Percentiles rank a stretch among this genome's conserved stretches.
These are phyloP conservation scores for Oryzias curvinotus DNA, from an alignment of 2,113 vertebrate species.

Conservation along the genomic window DNA sequence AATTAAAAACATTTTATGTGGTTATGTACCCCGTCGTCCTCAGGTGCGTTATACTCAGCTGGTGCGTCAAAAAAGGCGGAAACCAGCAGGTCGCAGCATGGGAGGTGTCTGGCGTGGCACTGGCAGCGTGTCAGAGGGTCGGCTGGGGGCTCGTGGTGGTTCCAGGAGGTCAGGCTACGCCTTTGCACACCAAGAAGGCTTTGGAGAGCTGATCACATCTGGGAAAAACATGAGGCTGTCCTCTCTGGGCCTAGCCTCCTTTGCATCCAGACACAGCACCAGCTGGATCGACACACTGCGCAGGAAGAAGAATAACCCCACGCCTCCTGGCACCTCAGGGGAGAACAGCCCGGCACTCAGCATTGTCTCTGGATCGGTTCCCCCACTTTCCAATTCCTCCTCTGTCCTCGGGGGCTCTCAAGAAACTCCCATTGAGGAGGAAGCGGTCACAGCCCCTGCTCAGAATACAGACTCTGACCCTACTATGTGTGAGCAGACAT, in stretches of 20 bases:
- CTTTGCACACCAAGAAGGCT: conserved; percentile 94
- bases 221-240: conserved; percentile 95
- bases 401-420: conserved; percentile 64
- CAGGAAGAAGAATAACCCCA: conserved; percentile 80
- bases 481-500: conserved; percentile 3
- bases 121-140: conserved; percentile 74
- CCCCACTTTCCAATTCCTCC: conserved; percentile 71
- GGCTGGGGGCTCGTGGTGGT: conserved; percentile 68
- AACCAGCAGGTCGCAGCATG: conserved; percentile 67
- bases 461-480: conserved; percentile 14
- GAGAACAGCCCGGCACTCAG: conserved; percentile 67
- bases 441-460: conserved; percentile 9
- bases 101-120: conserved; percentile 64
- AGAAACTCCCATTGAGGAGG: conserved; percentile 62
- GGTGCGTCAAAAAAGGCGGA: conserved; percentile 86
- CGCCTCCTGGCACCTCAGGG: conserved; percentile 49
- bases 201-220: conserved; percentile 93
- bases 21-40: neutral
- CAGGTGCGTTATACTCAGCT: conserved; percentile 93
- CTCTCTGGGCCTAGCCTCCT: conserved; percentile 83
- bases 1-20: too few species aligned
- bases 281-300: conserved; percentile 92
- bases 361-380: conserved; percentile 42
- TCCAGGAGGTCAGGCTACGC: conserved; percentile 89
- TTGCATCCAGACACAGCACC: conserved; percentile 81